A percentile compares a stretch with the other conserved stretches of the same genome.
Evolutionary conservation across 2,888 invertebrate genomes (phyloP).

Genomic region (Geotrupes spiniger): DNA sequence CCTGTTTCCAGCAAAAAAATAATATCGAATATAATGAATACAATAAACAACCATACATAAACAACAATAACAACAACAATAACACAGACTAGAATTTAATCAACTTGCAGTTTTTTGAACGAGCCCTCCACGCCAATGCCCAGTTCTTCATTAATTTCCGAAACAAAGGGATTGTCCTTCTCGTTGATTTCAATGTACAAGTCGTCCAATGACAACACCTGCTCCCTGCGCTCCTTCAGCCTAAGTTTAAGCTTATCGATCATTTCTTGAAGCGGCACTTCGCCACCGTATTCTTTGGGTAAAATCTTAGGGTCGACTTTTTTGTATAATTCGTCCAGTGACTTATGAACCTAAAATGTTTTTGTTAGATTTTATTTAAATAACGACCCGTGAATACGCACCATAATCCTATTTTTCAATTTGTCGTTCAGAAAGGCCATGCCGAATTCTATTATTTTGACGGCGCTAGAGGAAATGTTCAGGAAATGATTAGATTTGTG

Average conservation of each 20-base stretch:
- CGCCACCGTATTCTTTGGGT: constrained; percentile 88
- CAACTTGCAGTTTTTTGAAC: constrained; percentile 80
- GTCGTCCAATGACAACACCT: constrained; percentile 68
- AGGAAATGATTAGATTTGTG: constrained; percentile 87
- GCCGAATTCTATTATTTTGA: constrained; percentile 79
- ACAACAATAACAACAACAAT: background rate
- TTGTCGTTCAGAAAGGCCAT: constrained; percentile 81
- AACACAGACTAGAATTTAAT: constrained; percentile 51
- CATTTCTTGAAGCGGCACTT: constrained; percentile 76
- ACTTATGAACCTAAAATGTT: constrained; percentile 67
- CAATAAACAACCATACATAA: background rate
- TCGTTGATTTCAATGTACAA: constrained; percentile 71
- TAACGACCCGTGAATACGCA: constrained; percentile 49
- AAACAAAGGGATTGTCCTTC: constrained; percentile 46
- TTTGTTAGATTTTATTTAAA: constrained; percentile 4
- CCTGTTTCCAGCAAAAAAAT: too few relatives aligned
- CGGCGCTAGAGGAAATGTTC: constrained; percentile 78
- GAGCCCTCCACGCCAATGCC: constrained; percentile 75
- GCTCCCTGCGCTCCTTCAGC: constrained; percentile 62
- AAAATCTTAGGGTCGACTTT: constrained; percentile 72
- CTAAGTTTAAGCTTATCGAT: constrained; percentile 69
- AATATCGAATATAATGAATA: too few relatives aligned
- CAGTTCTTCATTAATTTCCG: constrained; percentile 62
- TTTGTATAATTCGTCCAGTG: constrained; percentile 67
- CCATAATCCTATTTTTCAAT: constrained; percentile 74